Conservation (phyloP, 2,888 invertebrate species). For the Melanostoma mellinum region DNA sequence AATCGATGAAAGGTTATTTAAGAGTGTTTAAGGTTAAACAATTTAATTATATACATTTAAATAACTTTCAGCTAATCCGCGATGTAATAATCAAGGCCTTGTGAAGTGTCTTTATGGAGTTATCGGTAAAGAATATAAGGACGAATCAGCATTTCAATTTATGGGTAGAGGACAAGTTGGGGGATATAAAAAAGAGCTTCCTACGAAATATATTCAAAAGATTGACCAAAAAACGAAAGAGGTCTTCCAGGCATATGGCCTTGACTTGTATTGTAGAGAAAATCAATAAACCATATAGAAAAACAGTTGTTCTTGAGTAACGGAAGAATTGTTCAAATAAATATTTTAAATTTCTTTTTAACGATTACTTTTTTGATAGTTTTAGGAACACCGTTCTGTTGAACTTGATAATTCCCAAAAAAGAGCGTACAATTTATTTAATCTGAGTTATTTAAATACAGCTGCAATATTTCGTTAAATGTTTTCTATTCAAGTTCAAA, state of each 20-base stretch:
- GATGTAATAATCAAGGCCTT: constrained; percentile 28
- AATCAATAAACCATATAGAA: too few species aligned
- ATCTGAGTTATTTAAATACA: too few species aligned
- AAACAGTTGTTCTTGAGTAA: too few species aligned
- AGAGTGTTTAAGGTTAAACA: not conserved
- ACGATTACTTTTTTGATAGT: too few species aligned
- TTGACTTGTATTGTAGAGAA: constrained; percentile 16
- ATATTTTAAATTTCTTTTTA: too few species aligned
- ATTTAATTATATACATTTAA: not conserved
- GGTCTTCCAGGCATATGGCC: constrained; percentile 17
- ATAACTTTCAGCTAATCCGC: constrained; percentile 6
- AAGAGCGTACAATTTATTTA: too few species aligned
- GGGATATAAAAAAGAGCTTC: constrained; percentile 19
- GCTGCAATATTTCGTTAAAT: too few species aligned
- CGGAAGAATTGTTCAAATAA: too few species aligned
- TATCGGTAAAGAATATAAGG: not conserved
- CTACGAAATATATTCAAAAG: not conserved
- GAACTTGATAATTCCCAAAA: too few species aligned
- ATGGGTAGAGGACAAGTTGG: constrained; percentile 43
- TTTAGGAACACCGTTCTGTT: too few species aligned
- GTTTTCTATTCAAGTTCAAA: too few species aligned
- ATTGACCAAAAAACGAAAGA: constrained; percentile 21
- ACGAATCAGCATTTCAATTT: constrained; percentile 25
- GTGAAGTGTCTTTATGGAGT: not conserved
- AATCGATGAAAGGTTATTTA: constrained; percentile 33